Conservation (phyloP, 2,888 invertebrate species). For the Pyrocoelia pectoralis region DNA sequence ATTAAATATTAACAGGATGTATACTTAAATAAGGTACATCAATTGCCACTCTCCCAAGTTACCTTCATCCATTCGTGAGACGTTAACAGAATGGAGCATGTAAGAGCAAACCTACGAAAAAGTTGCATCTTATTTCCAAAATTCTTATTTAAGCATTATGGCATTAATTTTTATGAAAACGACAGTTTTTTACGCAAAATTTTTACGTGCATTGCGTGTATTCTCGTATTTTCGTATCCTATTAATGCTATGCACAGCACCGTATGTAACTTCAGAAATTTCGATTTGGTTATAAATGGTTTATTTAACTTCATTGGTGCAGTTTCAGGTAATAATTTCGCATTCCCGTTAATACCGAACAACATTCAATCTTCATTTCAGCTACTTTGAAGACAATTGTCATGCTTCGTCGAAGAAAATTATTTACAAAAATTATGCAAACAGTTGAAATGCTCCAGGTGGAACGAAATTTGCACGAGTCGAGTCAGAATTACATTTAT, state of each 20-base stretch:
- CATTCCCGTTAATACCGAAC: too few species aligned
- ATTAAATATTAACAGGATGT: too few species aligned
- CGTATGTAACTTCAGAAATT: not conserved
- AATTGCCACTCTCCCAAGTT: too few species aligned
- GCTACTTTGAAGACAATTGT: not conserved
- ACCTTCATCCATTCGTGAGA: not conserved
- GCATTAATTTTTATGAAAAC: conserved; percentile 12
- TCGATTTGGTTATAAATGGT: conserved; percentile 6
- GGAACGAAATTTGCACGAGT: not conserved
- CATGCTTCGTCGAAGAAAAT: not conserved
- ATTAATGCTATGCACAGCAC: not conserved
- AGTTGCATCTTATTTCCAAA: conserved; percentile 2
- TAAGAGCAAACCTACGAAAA: not conserved
- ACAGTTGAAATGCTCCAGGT: not conserved
- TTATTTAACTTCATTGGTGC: not conserved
- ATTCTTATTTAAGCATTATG: conserved; percentile 2
- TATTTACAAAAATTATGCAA: not conserved
- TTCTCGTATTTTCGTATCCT: not conserved
- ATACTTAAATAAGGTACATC: too few species aligned
- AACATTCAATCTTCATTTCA: not conserved
- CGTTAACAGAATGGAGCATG: not conserved
- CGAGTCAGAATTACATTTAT: not conserved
- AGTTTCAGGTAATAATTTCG: conserved; percentile 6
- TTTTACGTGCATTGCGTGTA: not conserved
- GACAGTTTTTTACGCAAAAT: not conserved